A percentile compares a stretch with the other conserved stretches of the same genome.
Conservation (phyloP, 2,888 invertebrate genomes). For the Aphodius granarius region DNA sequence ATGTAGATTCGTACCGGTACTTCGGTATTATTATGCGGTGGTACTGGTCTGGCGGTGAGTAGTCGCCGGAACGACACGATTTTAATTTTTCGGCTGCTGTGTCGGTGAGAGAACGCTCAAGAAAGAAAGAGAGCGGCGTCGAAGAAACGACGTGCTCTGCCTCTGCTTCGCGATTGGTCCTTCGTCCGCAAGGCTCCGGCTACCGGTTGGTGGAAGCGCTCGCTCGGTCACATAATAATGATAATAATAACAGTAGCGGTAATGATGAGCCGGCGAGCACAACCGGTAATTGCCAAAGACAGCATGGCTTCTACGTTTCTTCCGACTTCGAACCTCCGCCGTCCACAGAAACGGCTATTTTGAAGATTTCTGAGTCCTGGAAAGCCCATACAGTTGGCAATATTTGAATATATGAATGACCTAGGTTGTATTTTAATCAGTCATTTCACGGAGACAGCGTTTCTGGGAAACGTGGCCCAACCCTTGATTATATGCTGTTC, state of each 20-base stretch:
- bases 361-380: background rate
- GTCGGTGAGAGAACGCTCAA: background rate
- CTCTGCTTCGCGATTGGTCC: conserved; percentile 42
- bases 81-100: background rate
- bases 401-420: no score
- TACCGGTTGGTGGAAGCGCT: conserved; percentile 49
- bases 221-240: conserved; percentile 50
- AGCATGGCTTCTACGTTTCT: conserved; percentile 41
- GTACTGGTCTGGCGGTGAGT: background rate
- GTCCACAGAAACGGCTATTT: background rate
- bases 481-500: no score
- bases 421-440: no score
- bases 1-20: background rate
- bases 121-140: background rate
- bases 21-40: background rate
- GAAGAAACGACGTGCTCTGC: conserved; percentile 7
- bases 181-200: conserved; percentile 35
- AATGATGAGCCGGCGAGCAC: conserved; percentile 48
- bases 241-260: conserved; percentile 51
- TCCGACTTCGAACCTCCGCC: background rate
- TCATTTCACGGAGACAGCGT: no score
- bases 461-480: no score
- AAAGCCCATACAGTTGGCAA: no score
- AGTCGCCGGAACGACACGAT: background rate
- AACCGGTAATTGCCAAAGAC: conserved; percentile 46